These are phyloP conservation scores for Drosophila kurseongensis DNA, from an alignment of 1,140 invertebrate genomes.

Conservation along the genomic window DNA sequence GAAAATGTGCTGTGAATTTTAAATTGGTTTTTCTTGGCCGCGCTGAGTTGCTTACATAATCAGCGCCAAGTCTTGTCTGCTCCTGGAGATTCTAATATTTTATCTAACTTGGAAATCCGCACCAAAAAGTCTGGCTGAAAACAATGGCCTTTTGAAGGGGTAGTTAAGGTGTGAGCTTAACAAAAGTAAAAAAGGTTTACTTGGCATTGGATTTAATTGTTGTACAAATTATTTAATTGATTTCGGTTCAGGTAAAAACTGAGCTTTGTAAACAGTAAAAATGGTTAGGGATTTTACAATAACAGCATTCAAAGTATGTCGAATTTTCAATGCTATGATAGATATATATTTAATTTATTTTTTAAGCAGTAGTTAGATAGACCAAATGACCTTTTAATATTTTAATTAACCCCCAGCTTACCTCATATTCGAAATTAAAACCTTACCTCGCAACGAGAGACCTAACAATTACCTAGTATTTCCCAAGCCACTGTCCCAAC, in stretches of 20 bases:
- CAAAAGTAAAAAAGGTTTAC: not conserved
- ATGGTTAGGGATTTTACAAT: too few species aligned
- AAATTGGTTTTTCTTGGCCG: conserved; percentile 55
- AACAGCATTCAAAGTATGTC: too few species aligned
- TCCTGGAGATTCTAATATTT: conserved; percentile 20
- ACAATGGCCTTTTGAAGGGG: not conserved
- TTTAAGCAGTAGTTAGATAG: not conserved
- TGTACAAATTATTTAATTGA: too few species aligned
- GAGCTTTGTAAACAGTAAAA: too few species aligned
- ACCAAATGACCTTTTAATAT: conserved; percentile 7
- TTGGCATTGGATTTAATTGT: too few species aligned
- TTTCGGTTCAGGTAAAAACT: too few species aligned
- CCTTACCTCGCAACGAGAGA: not conserved
- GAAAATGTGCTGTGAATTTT: conserved; percentile 82
- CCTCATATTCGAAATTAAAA: conserved; percentile 18
- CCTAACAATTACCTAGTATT: conserved; percentile 32
- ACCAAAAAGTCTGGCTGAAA: not conserved
- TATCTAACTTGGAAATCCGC: conserved; percentile 13
- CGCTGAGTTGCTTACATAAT: conserved; percentile 67
- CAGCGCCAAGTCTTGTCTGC: conserved; percentile 26
- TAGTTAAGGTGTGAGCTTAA: not conserved
- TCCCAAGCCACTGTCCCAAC: conserved; percentile 30
- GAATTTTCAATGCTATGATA: too few species aligned
- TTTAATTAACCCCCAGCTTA: conserved; percentile 16
- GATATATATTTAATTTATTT: too few species aligned